Conservation (phyloP, 1,140 invertebrate species). For the Lethrus apterus region DNA sequence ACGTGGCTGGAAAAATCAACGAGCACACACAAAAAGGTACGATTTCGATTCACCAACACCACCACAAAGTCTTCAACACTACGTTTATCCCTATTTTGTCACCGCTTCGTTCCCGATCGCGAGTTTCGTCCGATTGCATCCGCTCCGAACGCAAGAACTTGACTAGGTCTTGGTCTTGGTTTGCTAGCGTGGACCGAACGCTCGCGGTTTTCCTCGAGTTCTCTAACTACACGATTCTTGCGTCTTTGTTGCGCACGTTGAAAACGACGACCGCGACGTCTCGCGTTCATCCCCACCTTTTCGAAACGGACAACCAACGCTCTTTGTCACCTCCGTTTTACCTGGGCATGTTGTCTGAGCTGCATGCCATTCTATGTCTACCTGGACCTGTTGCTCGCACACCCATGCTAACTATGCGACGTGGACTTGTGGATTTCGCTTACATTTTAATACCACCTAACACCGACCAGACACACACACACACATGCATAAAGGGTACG, state of each 20-base stretch:
- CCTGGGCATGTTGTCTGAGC: conserved; percentile 18
- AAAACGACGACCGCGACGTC: conserved; percentile 4
- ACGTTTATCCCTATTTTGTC: too few species aligned
- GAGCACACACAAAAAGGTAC: too few species aligned
- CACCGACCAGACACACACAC: too few species aligned
- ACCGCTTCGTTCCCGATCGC: too few species aligned
- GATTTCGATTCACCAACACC: too few species aligned
- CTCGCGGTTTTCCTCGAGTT: conserved; percentile 13
- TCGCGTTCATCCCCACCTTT: conserved; percentile 10
- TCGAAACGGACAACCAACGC: conserved; percentile 9
- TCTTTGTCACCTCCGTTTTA: conserved; percentile 20
- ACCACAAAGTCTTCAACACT: too few species aligned
- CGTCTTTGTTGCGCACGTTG: background rate
- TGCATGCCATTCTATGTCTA: conserved; percentile 19
- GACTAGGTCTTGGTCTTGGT: conserved; percentile 15
- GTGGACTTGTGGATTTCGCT: conserved; percentile 15
- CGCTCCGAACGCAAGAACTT: conserved; percentile 16
- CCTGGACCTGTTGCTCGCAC: conserved; percentile 17
- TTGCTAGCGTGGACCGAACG: conserved; percentile 9
- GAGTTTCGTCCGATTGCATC: too few species aligned
- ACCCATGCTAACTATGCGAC: conserved; percentile 17
- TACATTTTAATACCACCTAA: conserved; percentile 8
- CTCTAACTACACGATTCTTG: conserved; percentile 9
- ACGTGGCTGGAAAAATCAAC: too few species aligned
- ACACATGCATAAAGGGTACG: too few species aligned